Base-by-base conservation (phyloP, 2,888 invertebrate genomes). In the Meiosimyza platycephala region DNA sequence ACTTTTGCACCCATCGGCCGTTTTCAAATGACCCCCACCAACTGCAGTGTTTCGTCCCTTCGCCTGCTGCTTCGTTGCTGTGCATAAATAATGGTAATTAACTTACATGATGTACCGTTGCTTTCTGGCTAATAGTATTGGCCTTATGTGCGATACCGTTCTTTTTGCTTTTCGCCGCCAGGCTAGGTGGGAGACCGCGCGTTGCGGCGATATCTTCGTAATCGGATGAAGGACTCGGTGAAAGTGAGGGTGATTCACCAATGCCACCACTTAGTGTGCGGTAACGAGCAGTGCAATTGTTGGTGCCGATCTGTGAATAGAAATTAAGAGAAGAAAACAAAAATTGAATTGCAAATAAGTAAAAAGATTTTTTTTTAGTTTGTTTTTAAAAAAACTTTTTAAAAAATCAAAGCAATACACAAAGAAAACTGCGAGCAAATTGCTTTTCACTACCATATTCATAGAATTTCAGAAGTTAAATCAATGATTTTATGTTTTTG, bases 171-270 rank as follows among this genome's bases (percentile, higher is more conserved):
- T 86, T 86, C 62, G 85, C 83, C 75, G 78, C 80, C 74, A 84
- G 80, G 74, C 83, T 85, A 40, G 83, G 82, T 76, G 86, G 83
- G 69, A 86, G 79, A 59, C 85, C 85, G 71, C 86, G 82, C 72
- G 86, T 85, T 81, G 90, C 89, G 79, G 91, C 91, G 81, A 92
- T 92, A 84, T 91, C 91, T 86, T 92, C 92, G 86, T 92, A 92
- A 88, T 92, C 92, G 78, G 91, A 91, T 84, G 91, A 91, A 77
- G 91, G 91, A 84, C 90, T 91, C 72, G 92, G 91, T 73, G 92
- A 92, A 70, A 87, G 80, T 55, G 88, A 88, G 48, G 87, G 87
- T 51, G 88, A 87, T 73, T 89, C 90, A 76, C 90, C 90, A 80
- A 89, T 89, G 76, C 90, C 90, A 79, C 90, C 90, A 85, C 90